Evolutionary conservation across 2,113 vertebrate genomes (phyloP).

Genomic region (Verasper variegatus): DNA sequence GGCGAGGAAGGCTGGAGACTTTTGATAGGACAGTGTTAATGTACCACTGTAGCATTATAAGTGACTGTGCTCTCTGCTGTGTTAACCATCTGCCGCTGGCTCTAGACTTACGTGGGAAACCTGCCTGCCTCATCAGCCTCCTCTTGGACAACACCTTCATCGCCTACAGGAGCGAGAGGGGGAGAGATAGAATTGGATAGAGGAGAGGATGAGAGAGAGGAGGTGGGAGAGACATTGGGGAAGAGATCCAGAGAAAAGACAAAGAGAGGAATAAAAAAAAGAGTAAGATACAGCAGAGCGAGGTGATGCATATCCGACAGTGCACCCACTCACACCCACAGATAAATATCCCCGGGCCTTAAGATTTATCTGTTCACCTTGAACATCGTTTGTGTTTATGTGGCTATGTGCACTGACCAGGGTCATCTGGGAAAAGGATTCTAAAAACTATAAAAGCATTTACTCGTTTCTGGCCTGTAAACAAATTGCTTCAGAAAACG

Average conservation of each 20-base stretch:
- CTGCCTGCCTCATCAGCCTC: constrained; percentile 96
- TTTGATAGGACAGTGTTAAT: too few species aligned
- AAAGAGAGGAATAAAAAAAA: constrained; percentile 22
- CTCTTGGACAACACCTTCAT: constrained; percentile 99
- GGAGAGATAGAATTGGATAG: constrained; percentile 21
- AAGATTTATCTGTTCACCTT: constrained; percentile 9
- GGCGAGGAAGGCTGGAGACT: neutral
- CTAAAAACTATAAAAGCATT: neutral
- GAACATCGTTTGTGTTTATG: constrained; percentile 17
- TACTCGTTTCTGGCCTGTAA: neutral
- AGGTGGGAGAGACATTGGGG: constrained; percentile 1
- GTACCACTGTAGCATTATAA: neutral
- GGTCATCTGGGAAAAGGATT: neutral
- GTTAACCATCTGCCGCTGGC: constrained; percentile 57
- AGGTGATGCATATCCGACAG: constrained; percentile 1
- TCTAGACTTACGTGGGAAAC: constrained; percentile 94
- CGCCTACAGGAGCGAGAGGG: constrained; percentile 82
- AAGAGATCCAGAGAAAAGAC: constrained; percentile 32
- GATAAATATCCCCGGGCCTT: constrained; percentile 7
- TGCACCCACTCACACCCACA: constrained; percentile 39
- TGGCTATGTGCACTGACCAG: neutral
- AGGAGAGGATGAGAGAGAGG: neutral
- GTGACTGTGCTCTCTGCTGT: constrained; percentile 43
- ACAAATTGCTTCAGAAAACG: neutral
- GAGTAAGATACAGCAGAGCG: constrained; percentile 7